These are phyloP conservation scores for Aselliscus stoliczkanus DNA, from an alignment of 2,797 vertebrate species.

Conservation along the genomic window DNA sequence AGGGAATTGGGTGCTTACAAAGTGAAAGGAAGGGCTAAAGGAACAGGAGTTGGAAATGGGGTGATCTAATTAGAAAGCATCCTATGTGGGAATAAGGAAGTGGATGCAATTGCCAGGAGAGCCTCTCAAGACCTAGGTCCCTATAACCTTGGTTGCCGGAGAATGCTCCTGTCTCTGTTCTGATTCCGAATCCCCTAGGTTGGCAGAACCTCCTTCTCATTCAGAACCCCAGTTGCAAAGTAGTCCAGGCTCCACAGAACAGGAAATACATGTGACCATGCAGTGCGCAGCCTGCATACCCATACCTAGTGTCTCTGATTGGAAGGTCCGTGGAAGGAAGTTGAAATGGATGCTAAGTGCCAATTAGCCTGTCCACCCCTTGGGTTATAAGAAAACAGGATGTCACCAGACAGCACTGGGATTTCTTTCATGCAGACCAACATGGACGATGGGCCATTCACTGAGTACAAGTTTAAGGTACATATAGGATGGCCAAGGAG, in stretches of 20 bases:
- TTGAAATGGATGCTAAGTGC: neutral
- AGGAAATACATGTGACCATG: accelerated
- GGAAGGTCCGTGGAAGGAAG: neutral
- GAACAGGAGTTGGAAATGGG: neutral
- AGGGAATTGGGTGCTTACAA: neutral
- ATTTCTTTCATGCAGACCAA: neutral
- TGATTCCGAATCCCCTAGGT: neutral
- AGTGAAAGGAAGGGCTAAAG: neutral
- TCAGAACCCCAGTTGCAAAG: too few species aligned
- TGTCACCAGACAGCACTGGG: accelerated
- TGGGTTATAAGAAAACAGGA: neutral
- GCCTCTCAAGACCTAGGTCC: neutral
- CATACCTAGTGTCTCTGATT: accelerated
- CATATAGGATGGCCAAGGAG: neutral
- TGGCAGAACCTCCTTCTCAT: neutral
- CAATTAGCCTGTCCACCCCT: neutral
- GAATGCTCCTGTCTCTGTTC: neutral
- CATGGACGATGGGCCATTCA: neutral
- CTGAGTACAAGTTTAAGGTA: neutral
- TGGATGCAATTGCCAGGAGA: neutral
- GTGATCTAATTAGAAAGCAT: neutral
- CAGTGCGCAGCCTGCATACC: neutral
- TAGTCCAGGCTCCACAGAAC: neutral
- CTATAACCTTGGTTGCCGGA: neutral
- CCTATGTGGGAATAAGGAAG: neutral